Percentiles rank a stretch among this genome's conserved stretches.
Conservation (phyloP, 2,888 invertebrate genomes). For the Leucoma salicis region DNA sequence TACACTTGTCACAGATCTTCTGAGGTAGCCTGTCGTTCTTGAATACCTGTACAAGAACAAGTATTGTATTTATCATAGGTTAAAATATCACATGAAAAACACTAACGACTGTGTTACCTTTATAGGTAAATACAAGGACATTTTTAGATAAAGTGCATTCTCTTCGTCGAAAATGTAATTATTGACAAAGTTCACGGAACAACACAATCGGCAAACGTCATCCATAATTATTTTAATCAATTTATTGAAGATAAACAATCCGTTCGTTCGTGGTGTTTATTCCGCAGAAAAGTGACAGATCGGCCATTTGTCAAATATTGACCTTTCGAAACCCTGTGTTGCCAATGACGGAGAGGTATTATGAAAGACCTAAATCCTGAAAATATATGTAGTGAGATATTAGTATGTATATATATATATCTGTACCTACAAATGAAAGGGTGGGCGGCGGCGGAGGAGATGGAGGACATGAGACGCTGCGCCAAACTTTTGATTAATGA, state of each 20-base stretch:
- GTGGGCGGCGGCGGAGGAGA: constrained; percentile 52
- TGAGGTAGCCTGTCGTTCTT: constrained; percentile 86
- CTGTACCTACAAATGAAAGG: constrained; percentile 34
- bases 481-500: constrained; percentile 83
- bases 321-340: constrained; percentile 53
- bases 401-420: constrained; percentile 28
- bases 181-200: constrained; percentile 80
- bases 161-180: constrained; percentile 87
- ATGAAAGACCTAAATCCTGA: constrained; percentile 54
- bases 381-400: constrained; percentile 26
- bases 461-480: constrained; percentile 71
- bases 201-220: constrained; percentile 71
- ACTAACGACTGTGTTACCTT: constrained; percentile 77
- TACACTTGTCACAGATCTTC: constrained; percentile 87
- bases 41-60: constrained; percentile 75
- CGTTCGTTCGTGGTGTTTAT: constrained; percentile 51
- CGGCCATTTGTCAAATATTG: constrained; percentile 73
- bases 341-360: constrained; percentile 48
- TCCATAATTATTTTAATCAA: constrained; percentile 54
- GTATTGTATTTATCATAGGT: constrained; percentile 28
- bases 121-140: constrained; percentile 87
- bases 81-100: constrained; percentile 32
- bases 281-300: constrained; percentile 56
- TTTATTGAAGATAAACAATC: constrained; percentile 29
- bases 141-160: constrained; percentile 86